phyloP scores from a whole-genome alignment of 2,888 invertebrate species.

The Hypomecis punctinalis region DNA sequence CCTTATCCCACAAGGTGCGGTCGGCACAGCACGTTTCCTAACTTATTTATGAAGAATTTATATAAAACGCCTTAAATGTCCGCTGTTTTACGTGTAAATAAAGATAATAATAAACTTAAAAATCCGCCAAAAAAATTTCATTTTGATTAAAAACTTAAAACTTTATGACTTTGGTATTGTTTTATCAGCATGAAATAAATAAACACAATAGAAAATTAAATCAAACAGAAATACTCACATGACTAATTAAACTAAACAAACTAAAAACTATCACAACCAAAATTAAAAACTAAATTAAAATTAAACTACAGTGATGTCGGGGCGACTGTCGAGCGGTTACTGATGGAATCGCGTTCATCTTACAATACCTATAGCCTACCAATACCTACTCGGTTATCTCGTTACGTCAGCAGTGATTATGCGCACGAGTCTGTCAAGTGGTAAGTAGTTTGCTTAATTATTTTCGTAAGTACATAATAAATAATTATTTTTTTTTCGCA shows the following conservation, averaged over 20 bases:
- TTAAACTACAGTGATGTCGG: constrained; percentile 19
- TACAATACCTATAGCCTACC: constrained; percentile 5
- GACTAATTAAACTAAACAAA: constrained; percentile 28
- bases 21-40: too few species aligned
- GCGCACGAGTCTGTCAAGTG: constrained; percentile 6
- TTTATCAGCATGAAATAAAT: not conserved
- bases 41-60: too few species aligned
- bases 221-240: constrained; percentile 39
- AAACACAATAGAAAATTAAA: not conserved
- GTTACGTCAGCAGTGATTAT: constrained; percentile 18
- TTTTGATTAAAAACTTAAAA: too few species aligned
- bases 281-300: constrained; percentile 29
- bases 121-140: too few species aligned
- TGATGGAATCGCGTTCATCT: constrained; percentile 10
- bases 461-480: not conserved
- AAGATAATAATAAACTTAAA: too few species aligned
- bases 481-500: too few species aligned
- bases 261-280: constrained; percentile 27
- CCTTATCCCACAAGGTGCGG: too few species aligned
- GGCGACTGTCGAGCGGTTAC: constrained; percentile 10
- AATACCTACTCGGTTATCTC: constrained; percentile 18
- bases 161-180: too few species aligned
- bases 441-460: constrained; percentile 4
- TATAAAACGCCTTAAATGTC: too few species aligned
- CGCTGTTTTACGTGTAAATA: too few species aligned